Base-by-base conservation (phyloP, 2,113 vertebrate genomes). In the Loxodonta africana region DNA sequence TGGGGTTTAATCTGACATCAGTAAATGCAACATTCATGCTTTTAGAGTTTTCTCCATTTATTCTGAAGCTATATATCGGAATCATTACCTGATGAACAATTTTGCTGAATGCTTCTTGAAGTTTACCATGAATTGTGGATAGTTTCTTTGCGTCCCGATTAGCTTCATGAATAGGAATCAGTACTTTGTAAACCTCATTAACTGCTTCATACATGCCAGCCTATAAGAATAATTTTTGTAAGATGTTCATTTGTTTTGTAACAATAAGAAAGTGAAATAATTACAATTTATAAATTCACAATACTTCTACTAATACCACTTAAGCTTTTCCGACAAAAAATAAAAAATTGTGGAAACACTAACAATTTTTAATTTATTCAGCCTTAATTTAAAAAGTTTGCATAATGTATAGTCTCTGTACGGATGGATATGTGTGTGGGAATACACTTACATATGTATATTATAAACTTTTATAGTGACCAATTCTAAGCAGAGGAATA, bases 81-180 rank as follows among this genome's bases (percentile, higher is more conserved):
- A 87, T 82, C 88, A 97, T 99, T 99, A 99, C 99, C 99, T 99
- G 99, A 96, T 99, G 99, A 81, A 99, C 99, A 81, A 99, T 99
- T 99, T 99, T 99, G 99, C 99, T 99, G 99, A 99, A 99, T 25
- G 99, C 99, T 98, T 99, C 99, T 97, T 99, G 99, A 84, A 99
- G 99, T 99, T 99, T 99, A 99, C 99, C 99, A 98, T 99, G 99
- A 99, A 99, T 99, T 92, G 99, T 99, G 95, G 99, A 99, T 41
- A 99, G 98, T 98, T 99, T 99, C 98, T 99, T 99, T 94, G 99
- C 99, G n/a, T 99, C 99, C 96, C 99, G 99, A 97, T 99, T 99
- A 94, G 99, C 99, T 99, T 99, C 99, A 6, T 99, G 99, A 98
- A 99, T 98, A 63, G 99, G 99, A 98, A 99, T 99, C 95, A 99